These are phyloP conservation scores for Drosophila bocki DNA, from an alignment of 1,140 invertebrate genomes.

Conservation along the genomic window DNA sequence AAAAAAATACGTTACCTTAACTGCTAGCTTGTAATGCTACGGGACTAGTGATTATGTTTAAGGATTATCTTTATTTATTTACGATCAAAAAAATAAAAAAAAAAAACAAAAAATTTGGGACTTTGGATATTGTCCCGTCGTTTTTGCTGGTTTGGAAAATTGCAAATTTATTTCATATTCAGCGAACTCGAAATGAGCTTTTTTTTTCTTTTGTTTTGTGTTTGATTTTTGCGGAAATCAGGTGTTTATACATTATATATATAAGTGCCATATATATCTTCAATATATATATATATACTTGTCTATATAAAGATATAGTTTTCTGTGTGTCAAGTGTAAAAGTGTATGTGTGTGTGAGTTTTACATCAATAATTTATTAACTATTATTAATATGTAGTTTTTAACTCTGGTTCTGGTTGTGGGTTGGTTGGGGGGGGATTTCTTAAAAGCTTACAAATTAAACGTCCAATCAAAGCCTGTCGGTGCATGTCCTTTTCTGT, in stretches of 20 bases:
- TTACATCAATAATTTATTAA: constrained; percentile 50
- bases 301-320: constrained; percentile 22
- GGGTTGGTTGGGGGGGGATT: background rate
- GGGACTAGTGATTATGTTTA: constrained; percentile 66
- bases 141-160: constrained; percentile 45
- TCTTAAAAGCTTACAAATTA: constrained; percentile 28
- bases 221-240: constrained; percentile 30
- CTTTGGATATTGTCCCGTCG: constrained; percentile 11
- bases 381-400: constrained; percentile 27
- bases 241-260: constrained; percentile 49
- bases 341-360: constrained; percentile 30
- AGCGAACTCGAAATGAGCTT: constrained; percentile 15
- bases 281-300: constrained; percentile 11
- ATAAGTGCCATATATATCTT: constrained; percentile 10
- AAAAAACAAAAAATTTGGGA: constrained; percentile 50
- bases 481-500: constrained; percentile 1
- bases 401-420: constrained; percentile 12
- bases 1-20: constrained; percentile 64
- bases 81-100: constrained; percentile 30
- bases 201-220: constrained; percentile 5
- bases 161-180: constrained; percentile 48
- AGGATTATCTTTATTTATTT: constrained; percentile 30
- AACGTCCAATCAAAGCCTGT: constrained; percentile 2
- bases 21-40: constrained; percentile 62
- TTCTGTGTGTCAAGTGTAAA: constrained; percentile 11